Conservation (phyloP, 2,888 invertebrate species). For the Thereva unica region DNA sequence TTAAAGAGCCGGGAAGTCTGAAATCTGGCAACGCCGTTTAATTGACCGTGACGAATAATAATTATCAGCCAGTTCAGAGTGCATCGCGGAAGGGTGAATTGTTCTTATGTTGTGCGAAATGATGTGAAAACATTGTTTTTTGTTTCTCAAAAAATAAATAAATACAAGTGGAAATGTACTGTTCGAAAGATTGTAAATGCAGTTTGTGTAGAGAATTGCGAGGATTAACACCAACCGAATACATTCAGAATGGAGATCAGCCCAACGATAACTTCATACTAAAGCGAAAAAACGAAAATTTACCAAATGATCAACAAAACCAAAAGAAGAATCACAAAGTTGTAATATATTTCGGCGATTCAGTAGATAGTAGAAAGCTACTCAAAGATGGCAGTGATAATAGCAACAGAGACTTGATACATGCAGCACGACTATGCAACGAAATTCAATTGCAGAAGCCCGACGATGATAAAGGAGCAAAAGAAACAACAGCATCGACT, state of each 20-base stretch:
- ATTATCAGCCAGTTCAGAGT: neutral
- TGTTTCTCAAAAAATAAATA: neutral
- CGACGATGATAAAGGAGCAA: neutral
- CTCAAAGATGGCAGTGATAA: neutral
- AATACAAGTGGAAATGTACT: slow-evolving; percentile 60
- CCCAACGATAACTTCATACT: no score
- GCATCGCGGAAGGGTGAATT: neutral
- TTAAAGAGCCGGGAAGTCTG: neutral
- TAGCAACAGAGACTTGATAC: slow-evolving; percentile 35
- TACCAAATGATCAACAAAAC: slow-evolving; percentile 45
- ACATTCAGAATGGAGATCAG: no score
- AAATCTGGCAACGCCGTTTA: neutral
- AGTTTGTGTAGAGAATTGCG: slow-evolving; percentile 75
- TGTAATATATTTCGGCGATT: slow-evolving; percentile 75
- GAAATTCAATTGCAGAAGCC: slow-evolving; percentile 40
- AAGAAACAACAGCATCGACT: neutral
- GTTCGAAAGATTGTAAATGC: slow-evolving; percentile 74
- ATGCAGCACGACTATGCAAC: slow-evolving; percentile 45
- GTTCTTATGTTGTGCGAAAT: neutral
- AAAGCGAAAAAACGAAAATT: slow-evolving; percentile 29
- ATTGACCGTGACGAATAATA: neutral
- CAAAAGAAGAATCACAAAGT: slow-evolving; percentile 64
- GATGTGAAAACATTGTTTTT: slow-evolving; percentile 1
- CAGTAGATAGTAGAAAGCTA: slow-evolving; percentile 55
- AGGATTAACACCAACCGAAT: slow-evolving; percentile 61